A percentile compares a stretch with the other conserved stretches of the same genome.
These are phyloP conservation scores for Tiaroga cobitis DNA, from an alignment of 2,797 vertebrate genomes.

Conservation along the genomic window DNA sequence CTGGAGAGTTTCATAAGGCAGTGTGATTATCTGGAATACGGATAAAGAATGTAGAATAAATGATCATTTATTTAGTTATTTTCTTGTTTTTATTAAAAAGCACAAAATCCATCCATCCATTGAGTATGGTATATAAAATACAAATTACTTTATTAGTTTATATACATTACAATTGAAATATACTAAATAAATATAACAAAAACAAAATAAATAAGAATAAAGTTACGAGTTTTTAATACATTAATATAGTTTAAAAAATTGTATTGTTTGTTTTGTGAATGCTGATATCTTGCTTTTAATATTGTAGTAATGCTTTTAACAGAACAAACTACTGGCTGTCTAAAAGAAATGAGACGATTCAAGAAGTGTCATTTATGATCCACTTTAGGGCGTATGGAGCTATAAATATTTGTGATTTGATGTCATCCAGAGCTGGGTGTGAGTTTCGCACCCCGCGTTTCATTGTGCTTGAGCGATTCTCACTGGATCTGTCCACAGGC, in stretches of 20 bases:
- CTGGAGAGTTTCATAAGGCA: background rate
- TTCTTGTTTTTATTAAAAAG: no score
- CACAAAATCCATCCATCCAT: no score
- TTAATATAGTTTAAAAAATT: background rate
- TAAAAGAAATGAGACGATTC: slow-evolving; percentile 22
- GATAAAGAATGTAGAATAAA: no score
- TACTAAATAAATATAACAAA: no score
- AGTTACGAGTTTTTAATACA: background rate
- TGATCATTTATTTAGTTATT: no score
- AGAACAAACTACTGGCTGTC: background rate
- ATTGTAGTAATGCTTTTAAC: background rate
- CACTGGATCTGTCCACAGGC: slow-evolving; percentile 34
- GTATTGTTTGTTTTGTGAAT: background rate
- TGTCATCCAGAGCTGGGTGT: slow-evolving; percentile 37
- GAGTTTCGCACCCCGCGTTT: background rate
- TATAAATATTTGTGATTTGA: slow-evolving; percentile 33
- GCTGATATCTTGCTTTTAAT: background rate
- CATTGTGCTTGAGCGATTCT: slow-evolving; percentile 37
- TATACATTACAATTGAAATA: background rate
- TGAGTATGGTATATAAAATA: background rate
- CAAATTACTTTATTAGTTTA: background rate
- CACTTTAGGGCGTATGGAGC: slow-evolving; percentile 1
- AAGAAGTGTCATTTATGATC: slow-evolving; percentile 7
- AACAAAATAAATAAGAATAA: background rate
- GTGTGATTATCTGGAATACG: background rate